Evolutionary conservation across 2,888 invertebrate genomes (phyloP).

Genomic region (Lochmaea crataegi): DNA sequence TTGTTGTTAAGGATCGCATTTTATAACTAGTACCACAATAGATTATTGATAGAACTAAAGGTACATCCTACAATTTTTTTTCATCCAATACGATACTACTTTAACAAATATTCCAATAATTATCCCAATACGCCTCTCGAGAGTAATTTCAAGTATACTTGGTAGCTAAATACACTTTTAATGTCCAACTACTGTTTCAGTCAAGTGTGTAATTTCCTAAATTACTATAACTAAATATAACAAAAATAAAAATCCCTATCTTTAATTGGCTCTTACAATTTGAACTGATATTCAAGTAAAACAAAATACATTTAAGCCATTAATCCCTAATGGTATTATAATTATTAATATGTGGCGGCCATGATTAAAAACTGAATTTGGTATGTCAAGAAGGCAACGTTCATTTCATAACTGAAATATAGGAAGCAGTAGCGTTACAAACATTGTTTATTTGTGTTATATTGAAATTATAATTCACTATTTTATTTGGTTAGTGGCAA

Average conservation of each 20-base stretch:
- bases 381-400: slow-evolving; percentile 53
- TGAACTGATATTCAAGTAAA: slow-evolving; percentile 50
- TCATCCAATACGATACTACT: background rate
- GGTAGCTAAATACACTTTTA: slow-evolving; percentile 49
- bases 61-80: background rate
- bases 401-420: slow-evolving; percentile 42
- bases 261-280: slow-evolving; percentile 40
- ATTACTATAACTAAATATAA: slow-evolving; percentile 51
- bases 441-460: too few species aligned
- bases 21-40: too few species aligned
- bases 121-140: slow-evolving; percentile 35
- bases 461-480: too few species aligned
- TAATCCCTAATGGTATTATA: slow-evolving; percentile 55
- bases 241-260: slow-evolving; percentile 46
- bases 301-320: slow-evolving; percentile 54
- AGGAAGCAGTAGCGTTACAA: slow-evolving; percentile 26
- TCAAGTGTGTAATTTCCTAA: slow-evolving; percentile 45
- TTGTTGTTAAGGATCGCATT: too few species aligned
- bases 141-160: slow-evolving; percentile 43
- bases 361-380: slow-evolving; percentile 48
- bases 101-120: slow-evolving; percentile 13
- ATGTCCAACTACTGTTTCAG: slow-evolving; percentile 46
- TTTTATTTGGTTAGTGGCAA: too few species aligned
- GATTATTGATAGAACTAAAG: background rate
- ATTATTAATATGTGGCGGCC: slow-evolving; percentile 45